Base-by-base conservation (phyloP, 2,888 invertebrate species). In the Spisula solida region DNA sequence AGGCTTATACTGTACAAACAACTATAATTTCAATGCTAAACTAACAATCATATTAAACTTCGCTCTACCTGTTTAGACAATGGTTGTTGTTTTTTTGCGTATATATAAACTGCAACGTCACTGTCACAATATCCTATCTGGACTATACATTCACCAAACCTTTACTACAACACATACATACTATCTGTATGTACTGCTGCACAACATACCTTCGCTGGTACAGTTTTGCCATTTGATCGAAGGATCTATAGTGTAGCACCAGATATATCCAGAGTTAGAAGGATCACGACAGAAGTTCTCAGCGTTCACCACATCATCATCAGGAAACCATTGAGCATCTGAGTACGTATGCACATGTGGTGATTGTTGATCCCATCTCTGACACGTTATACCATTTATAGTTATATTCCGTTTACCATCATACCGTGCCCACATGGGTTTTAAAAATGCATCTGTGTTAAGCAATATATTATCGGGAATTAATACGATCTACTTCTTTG, bases 351-450 rank as follows among this genome's bases (percentile, higher is more conserved):
- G 91, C 0, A 51, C 5, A 51, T 89, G 85, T 10, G 91, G 91
- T 10, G 51, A 25, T n/a, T 88, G 87, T n/a, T 87, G 51, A 41
- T 84, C 88, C 92, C 92, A 92, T 18, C 88, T 34, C 82, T 90
- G 90, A 75, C 92, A 92, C 12, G 41, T 47, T 47, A 60, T 78
- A 10, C 90, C 90, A 8, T 79, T 51, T 5, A 14, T 6, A n/a
- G 92, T 88, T 78, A 82, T 89, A n/a, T 70, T 82, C 25, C 86
- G 81, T 12, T 86, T 60, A 1, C 92, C 92, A 6, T 18, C 20
- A 70, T 90, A 92, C 25, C 25, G 34, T 18, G 12, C 2, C 16
- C 60, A n/a, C 25, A 41, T 34, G 10, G 41, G 56, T 5, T 56
- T 16, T n/a, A 56, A 56, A 16, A 56, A 56, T n/a, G 18, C 56